Percentiles rank a stretch among this genome's conserved stretches.
phyloP scores from a whole-genome alignment of 2,113 vertebrate species.

The Cottus gobio region DNA sequence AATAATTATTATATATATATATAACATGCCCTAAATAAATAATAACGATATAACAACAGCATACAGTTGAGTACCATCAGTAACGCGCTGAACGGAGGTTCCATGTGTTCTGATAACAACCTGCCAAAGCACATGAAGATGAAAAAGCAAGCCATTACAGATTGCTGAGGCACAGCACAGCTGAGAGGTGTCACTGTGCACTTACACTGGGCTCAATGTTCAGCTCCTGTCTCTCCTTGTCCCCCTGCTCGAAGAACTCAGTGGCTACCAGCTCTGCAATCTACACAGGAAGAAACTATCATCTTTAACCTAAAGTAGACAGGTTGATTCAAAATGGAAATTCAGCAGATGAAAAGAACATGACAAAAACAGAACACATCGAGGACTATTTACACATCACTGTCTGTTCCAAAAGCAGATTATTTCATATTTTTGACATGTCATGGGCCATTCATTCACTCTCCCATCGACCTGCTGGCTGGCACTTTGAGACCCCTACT shows the following conservation, averaged over 20 bases:
- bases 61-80: not conserved
- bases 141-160: not conserved
- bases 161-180: constrained; percentile 13
- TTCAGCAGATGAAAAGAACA: not conserved
- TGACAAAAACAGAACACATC: not conserved
- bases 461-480: too few species aligned
- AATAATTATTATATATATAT: not conserved
- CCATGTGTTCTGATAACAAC: not conserved
- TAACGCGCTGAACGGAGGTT: too few species aligned
- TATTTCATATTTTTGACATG: not conserved
- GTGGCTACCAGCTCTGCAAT: constrained; percentile 96
- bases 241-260: constrained; percentile 98
- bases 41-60: not conserved
- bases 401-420: not conserved
- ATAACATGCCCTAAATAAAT: not conserved
- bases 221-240: constrained; percentile 94
- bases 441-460: too few species aligned
- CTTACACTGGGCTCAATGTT: constrained; percentile 97
- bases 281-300: constrained; percentile 78
- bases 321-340: not conserved
- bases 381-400: not conserved
- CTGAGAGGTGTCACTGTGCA: constrained; percentile 40
- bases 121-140: too few species aligned
- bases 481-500: too few species aligned
- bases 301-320: not conserved